Evolutionary conservation across 2,113 vertebrate genomes (phyloP).

Genomic region (Salvelinus alpinus): DNA sequence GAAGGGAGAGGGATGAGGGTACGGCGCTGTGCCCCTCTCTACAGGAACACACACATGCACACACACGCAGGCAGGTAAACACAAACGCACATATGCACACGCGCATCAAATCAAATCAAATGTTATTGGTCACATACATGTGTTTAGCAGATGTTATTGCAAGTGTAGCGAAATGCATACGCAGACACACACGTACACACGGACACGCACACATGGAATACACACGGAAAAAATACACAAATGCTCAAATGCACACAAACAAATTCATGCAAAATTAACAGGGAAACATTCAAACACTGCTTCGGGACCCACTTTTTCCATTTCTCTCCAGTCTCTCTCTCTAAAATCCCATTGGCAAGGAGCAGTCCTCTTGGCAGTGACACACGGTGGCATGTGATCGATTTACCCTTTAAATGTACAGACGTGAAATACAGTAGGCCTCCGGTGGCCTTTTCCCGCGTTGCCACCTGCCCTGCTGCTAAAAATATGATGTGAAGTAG

Average conservation of each 20-base stretch:
- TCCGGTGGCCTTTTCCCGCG: constrained; percentile 61
- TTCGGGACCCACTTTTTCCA: not conserved
- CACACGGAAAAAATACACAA: not conserved
- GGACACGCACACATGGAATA: not conserved
- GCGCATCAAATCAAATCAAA: constrained; percentile 1
- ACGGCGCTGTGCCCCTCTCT: not conserved
- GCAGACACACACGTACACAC: not conserved
- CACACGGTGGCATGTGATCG: constrained; percentile 60
- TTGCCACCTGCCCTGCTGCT: constrained; percentile 44
- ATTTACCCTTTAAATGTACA: constrained; percentile 69
- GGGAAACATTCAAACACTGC: constrained; percentile 7
- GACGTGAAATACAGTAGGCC: constrained; percentile 50
- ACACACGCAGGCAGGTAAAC: not conserved
- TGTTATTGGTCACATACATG: not conserved
- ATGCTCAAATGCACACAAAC: not conserved
- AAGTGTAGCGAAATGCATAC: no score
- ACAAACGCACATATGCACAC: not conserved
- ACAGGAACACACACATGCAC: not conserved
- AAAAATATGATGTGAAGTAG: constrained; percentile 59
- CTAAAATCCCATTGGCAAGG: constrained; percentile 33
- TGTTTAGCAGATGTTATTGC: no score
- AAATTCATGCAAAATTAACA: not conserved
- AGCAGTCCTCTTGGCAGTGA: constrained; percentile 45
- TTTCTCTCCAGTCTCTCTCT: constrained; percentile 5
- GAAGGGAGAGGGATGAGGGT: constrained; percentile 17